Evolutionary conservation across 2,888 invertebrate species (phyloP), one percentile per base, ranked within the genome.

Genomic region (Sesia bembeciformis): DNA sequence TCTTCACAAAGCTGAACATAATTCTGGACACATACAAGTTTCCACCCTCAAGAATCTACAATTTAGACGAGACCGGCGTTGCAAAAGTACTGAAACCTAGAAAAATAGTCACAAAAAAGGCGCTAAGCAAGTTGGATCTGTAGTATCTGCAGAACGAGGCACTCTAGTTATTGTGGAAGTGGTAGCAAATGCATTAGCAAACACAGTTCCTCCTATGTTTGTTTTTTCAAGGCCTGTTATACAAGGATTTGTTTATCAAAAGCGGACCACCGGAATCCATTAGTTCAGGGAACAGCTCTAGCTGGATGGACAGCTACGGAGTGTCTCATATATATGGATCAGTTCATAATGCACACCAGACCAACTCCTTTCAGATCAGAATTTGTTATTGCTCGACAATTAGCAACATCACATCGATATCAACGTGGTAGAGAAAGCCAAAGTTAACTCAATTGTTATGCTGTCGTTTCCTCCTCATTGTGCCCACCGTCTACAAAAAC

Each of bases 321-420:
- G 50, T 74, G 74, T 50, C 40, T 60, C 3, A 54, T 58, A 49
- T 76, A 65, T 59, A 54, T 73, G 49, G 56, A 74, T 42, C 71
- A 76, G 58, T 76, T 76, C 56, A 57, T 65, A 40, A 65, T 68
- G 51, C 54, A 64, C 46, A 53, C 53, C 0, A 62, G 57, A 51
- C 57, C 62, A 4, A 59, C 62, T 38, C 53, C 55, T 52, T 56
- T 23, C 64, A 46, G 53, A 64, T 3, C 64, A 64, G 46, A 66
- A 67, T 23, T 56, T 76, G 8, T 54, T 75, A 38, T 39, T 73
- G 4, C 58, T 74, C 3, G 72, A 74, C 54, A 74, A 75, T 55
- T 72, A 74, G 56, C 49, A 53, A 5, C 70, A 68, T 4, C 72
- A 74, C 53, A 50, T 72, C 3, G 55, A 61, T 50, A 62, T 71